Conservation (phyloP, 2,888 invertebrate genomes). For the Eumerus sabulonum region DNA sequence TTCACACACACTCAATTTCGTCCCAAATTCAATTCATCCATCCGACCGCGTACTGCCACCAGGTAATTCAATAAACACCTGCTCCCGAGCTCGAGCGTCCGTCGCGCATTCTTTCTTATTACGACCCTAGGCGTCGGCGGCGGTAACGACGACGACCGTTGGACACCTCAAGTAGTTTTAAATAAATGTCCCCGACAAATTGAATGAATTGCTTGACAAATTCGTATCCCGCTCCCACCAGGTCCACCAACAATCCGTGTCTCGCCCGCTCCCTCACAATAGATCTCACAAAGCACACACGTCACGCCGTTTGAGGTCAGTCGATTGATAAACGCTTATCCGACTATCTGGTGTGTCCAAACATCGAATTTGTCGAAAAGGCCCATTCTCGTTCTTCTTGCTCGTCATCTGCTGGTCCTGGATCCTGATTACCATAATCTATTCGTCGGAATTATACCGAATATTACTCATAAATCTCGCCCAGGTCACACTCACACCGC, state of each 20-base stretch:
- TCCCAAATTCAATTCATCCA: too few relatives aligned
- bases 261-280: too few relatives aligned
- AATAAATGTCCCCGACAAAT: slow-evolving; percentile 48
- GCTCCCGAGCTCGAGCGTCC: background rate
- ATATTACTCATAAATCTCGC: slow-evolving; percentile 65
- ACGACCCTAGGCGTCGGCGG: slow-evolving; percentile 3
- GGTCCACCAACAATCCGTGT: slow-evolving; percentile 8
- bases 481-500: background rate
- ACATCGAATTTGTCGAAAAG: slow-evolving; percentile 43
- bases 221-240: slow-evolving; percentile 29
- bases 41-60: too few relatives aligned
- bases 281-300: slow-evolving; percentile 6
- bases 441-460: slow-evolving; percentile 56
- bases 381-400: slow-evolving; percentile 11
- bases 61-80: slow-evolving; percentile 17
- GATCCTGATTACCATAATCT: slow-evolving; percentile 60
- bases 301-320: background rate
- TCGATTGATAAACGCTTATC: slow-evolving; percentile 50
- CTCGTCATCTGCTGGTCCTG: slow-evolving; percentile 7
- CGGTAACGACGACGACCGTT: background rate
- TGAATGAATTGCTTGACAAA: slow-evolving; percentile 61
- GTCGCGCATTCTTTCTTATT: slow-evolving; percentile 23
- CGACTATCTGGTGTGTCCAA: background rate
- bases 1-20: too few relatives aligned
- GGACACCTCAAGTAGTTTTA: slow-evolving; percentile 25